Evolutionary conservation across 2,888 invertebrate species (phyloP), one percentile per base, ranked within the genome.

Genomic region (Drosophila kuntzei): DNA sequence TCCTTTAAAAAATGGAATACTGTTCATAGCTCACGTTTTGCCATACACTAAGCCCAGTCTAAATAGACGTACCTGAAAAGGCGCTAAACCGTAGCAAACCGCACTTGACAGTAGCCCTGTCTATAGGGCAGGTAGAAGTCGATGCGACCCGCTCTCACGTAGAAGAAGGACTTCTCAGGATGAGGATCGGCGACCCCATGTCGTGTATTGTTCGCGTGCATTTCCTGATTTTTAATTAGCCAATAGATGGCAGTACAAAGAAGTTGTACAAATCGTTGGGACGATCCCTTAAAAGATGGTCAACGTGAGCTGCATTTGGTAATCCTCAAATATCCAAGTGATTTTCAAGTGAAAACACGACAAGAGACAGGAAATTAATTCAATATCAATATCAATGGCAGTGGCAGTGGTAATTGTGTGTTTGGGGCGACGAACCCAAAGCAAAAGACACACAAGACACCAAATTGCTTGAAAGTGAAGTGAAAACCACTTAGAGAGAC

Each of bases 191-290:
- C 32, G 54, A 70, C 53, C 65, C 29, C 73, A 57, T 49, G 47
- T 18, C 16, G 44, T 1, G 69, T 32, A 75, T 84, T 81, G 76
- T 84, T 70, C 62, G 59, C 8, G 69, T 60, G 84, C 81, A 87
- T 80, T 87, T 82, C 85, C 81, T 72, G 80, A 87, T 87, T 84
- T 87, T 82, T 76, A 87, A 82, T 82, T 84, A 87, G 81, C 79
- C 87, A 78, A 77, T 67, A 64, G 54, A 74, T 54, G 16, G n/a
- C 2, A 32, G 57, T 66, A 67, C 49, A 36, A 34, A 9, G 36
- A n/a, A 5, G 53, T 61, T 74, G 62, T 59, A 47, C 71, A 78
- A 64, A 71, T 37, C 46, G 51, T 36, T 61, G 18, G 27, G 44
- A 18, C 32, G 16, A 39, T n/a, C n/a, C 18, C 39, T 18, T 36